Evolutionary conservation across 2,888 invertebrate genomes (phyloP).

Genomic region (Rotaria macrura): DNA sequence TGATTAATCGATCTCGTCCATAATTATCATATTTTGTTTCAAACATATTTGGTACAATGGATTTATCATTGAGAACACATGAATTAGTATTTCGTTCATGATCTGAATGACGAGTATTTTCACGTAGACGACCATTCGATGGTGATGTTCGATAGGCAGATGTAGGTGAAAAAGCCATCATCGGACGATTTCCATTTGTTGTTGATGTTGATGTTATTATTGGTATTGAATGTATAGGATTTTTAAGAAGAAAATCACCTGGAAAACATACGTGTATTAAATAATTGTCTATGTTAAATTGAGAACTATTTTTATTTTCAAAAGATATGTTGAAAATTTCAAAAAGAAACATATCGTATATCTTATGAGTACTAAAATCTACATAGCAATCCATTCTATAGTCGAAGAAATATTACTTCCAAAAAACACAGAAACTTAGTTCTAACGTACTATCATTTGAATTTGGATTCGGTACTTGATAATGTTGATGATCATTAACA

Average conservation of each 20-base stretch:
- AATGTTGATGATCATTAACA: conserved; percentile 1
- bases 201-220: too few species aligned
- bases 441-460: neutral
- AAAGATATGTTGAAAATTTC: too few species aligned
- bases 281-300: too few species aligned
- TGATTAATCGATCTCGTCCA: neutral
- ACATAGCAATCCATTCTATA: too few species aligned
- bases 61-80: neutral
- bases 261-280: neutral
- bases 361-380: too few species aligned
- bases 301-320: too few species aligned
- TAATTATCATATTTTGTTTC: neutral
- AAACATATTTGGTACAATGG: neutral
- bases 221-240: neutral
- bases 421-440: too few species aligned
- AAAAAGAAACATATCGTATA: too few species aligned
- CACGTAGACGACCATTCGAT: neutral
- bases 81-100: neutral
- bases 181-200: neutral
- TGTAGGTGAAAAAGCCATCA: neutral
- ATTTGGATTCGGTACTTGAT: neutral
- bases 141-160: conserved; percentile 1
- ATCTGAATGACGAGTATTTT: neutral
- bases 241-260: conserved; percentile 7
- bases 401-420: too few species aligned